Evolutionary conservation across 2,113 vertebrate species (phyloP).

Genomic region (Seriola rivoliana): DNA sequence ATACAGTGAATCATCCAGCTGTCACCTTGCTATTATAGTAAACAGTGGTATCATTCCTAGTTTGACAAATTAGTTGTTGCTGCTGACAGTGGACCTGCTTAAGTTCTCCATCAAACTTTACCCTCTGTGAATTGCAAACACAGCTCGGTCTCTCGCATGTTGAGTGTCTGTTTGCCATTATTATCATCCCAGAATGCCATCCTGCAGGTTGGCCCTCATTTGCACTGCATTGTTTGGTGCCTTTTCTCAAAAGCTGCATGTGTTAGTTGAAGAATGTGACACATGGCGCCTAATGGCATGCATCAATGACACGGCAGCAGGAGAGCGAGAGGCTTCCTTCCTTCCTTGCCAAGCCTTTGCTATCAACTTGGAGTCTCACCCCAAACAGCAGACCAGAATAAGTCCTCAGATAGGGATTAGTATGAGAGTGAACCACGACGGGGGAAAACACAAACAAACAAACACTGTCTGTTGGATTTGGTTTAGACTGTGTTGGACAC

Average conservation of each 20-base stretch:
- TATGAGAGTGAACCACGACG: constrained; percentile 43
- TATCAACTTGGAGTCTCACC: constrained; percentile 59
- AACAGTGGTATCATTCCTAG: constrained; percentile 21
- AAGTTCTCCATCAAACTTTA: constrained; percentile 43
- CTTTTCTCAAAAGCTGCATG: constrained; percentile 37
- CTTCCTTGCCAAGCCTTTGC: constrained; percentile 61
- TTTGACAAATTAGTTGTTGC: constrained; percentile 49
- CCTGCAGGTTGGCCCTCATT: constrained; percentile 60
- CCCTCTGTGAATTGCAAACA: constrained; percentile 35
- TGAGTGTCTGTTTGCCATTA: constrained; percentile 37
- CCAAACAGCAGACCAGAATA: constrained; percentile 67
- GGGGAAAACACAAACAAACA: constrained; percentile 60
- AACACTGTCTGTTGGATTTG: constrained; percentile 60
- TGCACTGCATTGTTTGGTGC: constrained; percentile 48
- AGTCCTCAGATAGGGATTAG: constrained; percentile 74
- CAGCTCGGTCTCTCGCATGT: constrained; percentile 22
- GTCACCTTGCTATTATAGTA: constrained; percentile 20
- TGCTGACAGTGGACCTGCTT: constrained; percentile 7
- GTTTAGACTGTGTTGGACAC: constrained; percentile 36
- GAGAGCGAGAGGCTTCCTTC: constrained; percentile 53
- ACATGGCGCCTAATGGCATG: constrained; percentile 65
- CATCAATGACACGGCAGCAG: constrained; percentile 63
- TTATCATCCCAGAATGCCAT: constrained; percentile 51
- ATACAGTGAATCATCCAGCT: constrained; percentile 25
- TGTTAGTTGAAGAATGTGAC: constrained; percentile 60